These are phyloP conservation scores for Cantharis nigra DNA, from an alignment of 2,888 invertebrate genomes.

Conservation along the genomic window DNA sequence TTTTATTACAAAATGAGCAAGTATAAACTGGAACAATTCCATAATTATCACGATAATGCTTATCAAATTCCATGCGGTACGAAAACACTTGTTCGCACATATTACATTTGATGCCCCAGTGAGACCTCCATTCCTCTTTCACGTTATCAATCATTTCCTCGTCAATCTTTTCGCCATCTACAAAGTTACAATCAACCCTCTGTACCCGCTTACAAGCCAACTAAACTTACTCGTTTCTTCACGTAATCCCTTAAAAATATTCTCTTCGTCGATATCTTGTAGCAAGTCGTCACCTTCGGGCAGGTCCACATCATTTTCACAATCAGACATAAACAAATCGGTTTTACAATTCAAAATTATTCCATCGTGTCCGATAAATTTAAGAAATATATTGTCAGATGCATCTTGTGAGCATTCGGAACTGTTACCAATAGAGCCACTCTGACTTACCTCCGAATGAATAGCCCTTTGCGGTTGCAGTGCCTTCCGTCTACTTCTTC, in stretches of 20 bases:
- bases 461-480: constrained; percentile 48
- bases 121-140: constrained; percentile 53
- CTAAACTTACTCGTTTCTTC: constrained; percentile 45
- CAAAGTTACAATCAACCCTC: not conserved
- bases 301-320: constrained; percentile 35
- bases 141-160: constrained; percentile 57
- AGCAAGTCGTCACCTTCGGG: constrained; percentile 43
- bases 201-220: not conserved
- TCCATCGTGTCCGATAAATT: constrained; percentile 7
- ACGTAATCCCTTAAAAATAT: constrained; percentile 50
- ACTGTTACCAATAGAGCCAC: constrained; percentile 40
- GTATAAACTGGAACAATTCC: constrained; percentile 59
- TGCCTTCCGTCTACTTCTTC: constrained; percentile 47
- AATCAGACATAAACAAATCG: constrained; percentile 33
- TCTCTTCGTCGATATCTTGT: constrained; percentile 46
- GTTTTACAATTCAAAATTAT: constrained; percentile 17
- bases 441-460: constrained; percentile 43
- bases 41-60: constrained; percentile 56
- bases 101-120: constrained; percentile 62
- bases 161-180: constrained; percentile 47
- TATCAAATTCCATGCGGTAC: constrained; percentile 59
- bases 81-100: constrained; percentile 60
- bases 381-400: constrained; percentile 30
- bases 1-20: constrained; percentile 63
- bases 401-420: constrained; percentile 47